Conservation (phyloP, 2,888 invertebrate genomes). For the Siphonodentalium dalli region DNA sequence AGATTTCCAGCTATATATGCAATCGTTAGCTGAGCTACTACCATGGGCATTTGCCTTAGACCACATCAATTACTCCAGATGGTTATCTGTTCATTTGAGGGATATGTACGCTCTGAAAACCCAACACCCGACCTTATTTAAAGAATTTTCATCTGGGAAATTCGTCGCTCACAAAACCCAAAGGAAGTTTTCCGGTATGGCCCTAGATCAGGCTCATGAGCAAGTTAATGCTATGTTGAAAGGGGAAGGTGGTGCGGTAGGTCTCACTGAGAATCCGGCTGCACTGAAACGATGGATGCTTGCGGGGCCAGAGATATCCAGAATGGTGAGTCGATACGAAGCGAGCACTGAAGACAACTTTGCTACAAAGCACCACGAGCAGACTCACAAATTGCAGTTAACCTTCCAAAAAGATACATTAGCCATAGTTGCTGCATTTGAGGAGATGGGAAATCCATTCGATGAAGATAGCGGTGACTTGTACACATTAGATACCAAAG, state of each 20-base stretch:
- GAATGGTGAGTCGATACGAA: not conserved
- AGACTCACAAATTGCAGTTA: not conserved
- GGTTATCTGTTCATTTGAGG: constrained; percentile 19
- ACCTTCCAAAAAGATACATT: not conserved
- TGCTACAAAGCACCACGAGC: constrained; percentile 2
- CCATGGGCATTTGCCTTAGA: constrained; percentile 25
- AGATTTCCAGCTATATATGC: constrained; percentile 7
- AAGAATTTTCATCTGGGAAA: not conserved
- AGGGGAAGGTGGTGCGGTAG: constrained; percentile 27
- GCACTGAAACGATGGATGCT: constrained; percentile 10
- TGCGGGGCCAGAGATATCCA: not conserved
- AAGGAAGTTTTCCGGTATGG: not conserved
- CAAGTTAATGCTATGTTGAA: constrained; percentile 28
- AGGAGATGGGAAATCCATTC: constrained; percentile 12
- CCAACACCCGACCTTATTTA: not conserved
- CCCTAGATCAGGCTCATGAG: constrained; percentile 30
- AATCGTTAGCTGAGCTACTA: constrained; percentile 9
- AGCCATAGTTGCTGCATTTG: not conserved
- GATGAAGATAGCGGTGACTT: constrained; percentile 8
- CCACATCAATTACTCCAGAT: constrained; percentile 23
- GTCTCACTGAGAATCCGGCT: constrained; percentile 23
- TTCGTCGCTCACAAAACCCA: constrained; percentile 4
- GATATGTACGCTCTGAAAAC: constrained; percentile 8
- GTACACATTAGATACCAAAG: constrained; percentile 6
- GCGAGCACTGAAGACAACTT: not conserved